phyloP scores from a whole-genome alignment of 2,113 vertebrate species.

The Lanius ludovicianus region DNA sequence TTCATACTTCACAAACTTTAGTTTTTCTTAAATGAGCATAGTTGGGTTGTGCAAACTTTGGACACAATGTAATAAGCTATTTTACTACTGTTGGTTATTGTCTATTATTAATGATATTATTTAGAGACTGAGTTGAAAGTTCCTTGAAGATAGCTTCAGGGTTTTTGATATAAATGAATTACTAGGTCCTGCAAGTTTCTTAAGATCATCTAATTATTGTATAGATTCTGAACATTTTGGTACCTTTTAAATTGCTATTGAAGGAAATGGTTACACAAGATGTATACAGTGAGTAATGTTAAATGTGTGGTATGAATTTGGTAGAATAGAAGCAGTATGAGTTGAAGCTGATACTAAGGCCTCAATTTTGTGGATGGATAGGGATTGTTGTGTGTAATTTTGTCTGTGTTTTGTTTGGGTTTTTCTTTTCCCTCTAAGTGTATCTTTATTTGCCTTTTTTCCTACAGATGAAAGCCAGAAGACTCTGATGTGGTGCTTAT shows the following conservation, averaged over 20 bases:
- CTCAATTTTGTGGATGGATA: not conserved
- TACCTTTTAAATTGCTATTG: not conserved
- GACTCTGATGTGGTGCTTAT: conserved; percentile 85
- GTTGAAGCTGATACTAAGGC: not conserved
- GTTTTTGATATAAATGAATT: not conserved
- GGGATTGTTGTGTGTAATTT: not conserved
- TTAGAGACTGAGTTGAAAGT: not conserved
- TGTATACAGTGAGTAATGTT: not conserved
- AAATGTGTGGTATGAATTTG: not conserved
- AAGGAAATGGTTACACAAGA: not conserved
- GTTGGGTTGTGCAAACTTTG: not conserved
- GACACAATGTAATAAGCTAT: not conserved
- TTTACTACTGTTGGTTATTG: not conserved
- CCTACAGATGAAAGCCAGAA: conserved; percentile 81
- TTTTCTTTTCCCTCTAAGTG: not conserved
- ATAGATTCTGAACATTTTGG: not conserved
- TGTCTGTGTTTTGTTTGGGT: not conserved
- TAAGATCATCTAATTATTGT: not conserved
- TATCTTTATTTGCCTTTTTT: conserved; percentile 44
- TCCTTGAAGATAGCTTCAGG: not conserved
- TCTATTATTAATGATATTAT: not conserved
- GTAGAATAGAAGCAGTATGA: not conserved
- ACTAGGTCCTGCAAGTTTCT: not conserved
- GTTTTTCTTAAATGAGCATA: not conserved
- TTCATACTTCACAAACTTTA: not conserved